phyloP scores from a whole-genome alignment of 2,797 vertebrate species.

The Arctocebus calabarensis region DNA sequence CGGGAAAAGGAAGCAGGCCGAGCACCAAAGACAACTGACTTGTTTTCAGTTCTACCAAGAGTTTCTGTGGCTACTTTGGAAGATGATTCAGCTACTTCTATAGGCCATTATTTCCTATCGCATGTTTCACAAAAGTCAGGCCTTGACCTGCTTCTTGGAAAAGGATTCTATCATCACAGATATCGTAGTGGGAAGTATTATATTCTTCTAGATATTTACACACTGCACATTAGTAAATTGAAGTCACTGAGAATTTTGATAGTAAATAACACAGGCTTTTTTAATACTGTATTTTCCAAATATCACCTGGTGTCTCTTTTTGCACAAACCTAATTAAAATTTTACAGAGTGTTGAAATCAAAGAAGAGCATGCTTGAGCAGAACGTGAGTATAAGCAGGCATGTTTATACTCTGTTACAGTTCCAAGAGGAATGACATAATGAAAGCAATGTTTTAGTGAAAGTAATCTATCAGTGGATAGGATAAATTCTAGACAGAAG shows the following conservation, averaged over 20 bases:
- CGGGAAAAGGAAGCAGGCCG: neutral
- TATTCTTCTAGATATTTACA: neutral
- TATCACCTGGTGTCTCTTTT: neutral
- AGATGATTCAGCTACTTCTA: neutral
- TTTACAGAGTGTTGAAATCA: neutral
- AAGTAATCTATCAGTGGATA: neutral
- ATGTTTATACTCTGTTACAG: too few species aligned
- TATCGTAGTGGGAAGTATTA: neutral
- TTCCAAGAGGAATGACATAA: neutral
- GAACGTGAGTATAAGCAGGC: neutral
- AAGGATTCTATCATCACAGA: conserved; percentile 15
- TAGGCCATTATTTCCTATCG: neutral
- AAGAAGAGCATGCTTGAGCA: neutral
- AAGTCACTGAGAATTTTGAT: conserved; percentile 10
- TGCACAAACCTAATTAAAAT: neutral
- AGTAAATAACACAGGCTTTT: neutral
- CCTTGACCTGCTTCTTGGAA: conserved; percentile 9
- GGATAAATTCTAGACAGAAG: neutral
- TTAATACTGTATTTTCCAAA: conserved; percentile 24
- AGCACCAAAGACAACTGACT: neutral
- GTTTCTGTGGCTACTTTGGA: neutral
- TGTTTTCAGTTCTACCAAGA: neutral
- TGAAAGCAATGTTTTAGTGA: neutral
- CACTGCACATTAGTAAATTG: conserved; percentile 9
- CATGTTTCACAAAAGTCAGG: neutral